A percentile compares a stretch with the other conserved stretches of the same genome.
Conservation (phyloP, 2,113 vertebrate genomes). For the Saguinus imperator region DNA sequence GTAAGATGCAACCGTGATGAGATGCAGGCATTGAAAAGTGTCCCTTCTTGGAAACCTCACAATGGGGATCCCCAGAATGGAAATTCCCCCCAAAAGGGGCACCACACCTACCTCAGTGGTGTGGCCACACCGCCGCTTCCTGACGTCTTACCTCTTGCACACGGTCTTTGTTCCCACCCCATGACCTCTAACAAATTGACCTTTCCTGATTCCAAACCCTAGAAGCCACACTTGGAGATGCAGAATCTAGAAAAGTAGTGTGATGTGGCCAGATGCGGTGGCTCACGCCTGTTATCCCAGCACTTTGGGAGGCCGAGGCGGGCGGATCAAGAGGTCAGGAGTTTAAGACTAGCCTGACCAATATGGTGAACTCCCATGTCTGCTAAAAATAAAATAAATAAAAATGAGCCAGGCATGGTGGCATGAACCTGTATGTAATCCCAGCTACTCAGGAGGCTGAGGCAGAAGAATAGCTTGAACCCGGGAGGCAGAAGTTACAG, state of each 20-base stretch:
- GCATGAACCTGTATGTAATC: background rate
- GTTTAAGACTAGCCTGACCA: background rate
- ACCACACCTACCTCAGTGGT: no score
- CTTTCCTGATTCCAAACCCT: background rate
- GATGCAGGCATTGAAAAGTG: background rate
- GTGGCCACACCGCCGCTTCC: background rate
- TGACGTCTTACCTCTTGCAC: background rate
- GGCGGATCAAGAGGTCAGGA: background rate
- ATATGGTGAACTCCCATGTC: background rate
- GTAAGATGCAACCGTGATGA: background rate
- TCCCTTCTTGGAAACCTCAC: background rate
- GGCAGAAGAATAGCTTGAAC: background rate
- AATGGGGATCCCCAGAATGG: no score
- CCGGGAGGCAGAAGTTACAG: background rate
- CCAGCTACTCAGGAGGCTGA: background rate
- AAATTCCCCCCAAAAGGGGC: no score
- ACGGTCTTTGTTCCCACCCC: background rate
- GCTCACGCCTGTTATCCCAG: background rate
- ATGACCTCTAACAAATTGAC: background rate
- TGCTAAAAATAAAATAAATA: background rate
- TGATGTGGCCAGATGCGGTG: no score
- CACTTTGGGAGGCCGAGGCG: background rate
- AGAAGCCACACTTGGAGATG: background rate
- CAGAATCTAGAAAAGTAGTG: background rate
- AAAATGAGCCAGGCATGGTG: background rate